Evolutionary conservation across 2,797 vertebrate genomes (phyloP).

Genomic region (Phoxinus dragarum): DNA sequence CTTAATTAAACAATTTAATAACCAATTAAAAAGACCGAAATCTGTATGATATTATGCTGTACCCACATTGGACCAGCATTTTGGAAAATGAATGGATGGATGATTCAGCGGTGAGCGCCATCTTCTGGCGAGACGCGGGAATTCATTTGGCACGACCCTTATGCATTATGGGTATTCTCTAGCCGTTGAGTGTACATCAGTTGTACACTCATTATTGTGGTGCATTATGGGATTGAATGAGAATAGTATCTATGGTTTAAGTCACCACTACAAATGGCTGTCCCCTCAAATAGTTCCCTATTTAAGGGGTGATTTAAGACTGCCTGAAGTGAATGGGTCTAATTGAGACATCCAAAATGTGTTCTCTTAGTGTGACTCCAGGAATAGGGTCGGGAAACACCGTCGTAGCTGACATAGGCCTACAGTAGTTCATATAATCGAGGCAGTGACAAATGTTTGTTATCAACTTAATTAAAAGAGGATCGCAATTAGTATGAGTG

Average conservation of each 20-base stretch:
- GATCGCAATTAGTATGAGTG: constrained; percentile 1
- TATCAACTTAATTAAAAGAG: constrained; percentile 13
- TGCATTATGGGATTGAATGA: neutral
- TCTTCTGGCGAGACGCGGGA: no score
- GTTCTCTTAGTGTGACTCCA: neutral
- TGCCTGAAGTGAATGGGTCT: neutral
- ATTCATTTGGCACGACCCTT: neutral
- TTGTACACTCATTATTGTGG: neutral
- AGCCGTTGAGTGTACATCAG: neutral
- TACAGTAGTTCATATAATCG: neutral
- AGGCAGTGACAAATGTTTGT: neutral
- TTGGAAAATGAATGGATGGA: neutral
- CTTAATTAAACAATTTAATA: neutral
- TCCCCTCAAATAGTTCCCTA: neutral
- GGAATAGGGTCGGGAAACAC: neutral
- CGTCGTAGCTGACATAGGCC: neutral
- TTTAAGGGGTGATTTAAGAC: neutral
- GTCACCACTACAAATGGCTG: neutral
- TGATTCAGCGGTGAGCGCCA: no score
- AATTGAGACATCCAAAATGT: neutral
- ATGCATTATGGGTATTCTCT: neutral
- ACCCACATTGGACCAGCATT: neutral
- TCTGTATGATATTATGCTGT: neutral
- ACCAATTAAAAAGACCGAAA: neutral
- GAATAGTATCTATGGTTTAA: neutral